Conservation (phyloP, 2,797 vertebrate species). For the Emydoidea blandingii region DNA sequence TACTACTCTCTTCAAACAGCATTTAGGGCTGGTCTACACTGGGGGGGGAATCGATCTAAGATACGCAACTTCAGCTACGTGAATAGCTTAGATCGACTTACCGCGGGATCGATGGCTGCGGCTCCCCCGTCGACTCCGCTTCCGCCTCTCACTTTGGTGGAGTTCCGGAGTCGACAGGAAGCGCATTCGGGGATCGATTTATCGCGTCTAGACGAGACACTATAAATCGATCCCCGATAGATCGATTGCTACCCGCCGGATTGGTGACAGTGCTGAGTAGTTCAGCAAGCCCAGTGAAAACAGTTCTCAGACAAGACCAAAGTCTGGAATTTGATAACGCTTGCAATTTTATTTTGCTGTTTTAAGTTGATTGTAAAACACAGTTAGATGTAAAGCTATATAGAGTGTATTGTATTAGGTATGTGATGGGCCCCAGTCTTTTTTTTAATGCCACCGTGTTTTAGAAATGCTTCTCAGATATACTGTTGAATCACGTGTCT, state of each 20-base stretch:
- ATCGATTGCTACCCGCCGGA: no score
- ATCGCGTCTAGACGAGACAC: no score
- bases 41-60: no score
- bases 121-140: no score
- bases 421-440: background rate
- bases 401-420: background rate
- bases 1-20: background rate
- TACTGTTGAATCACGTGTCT: background rate
- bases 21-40: background rate
- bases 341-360: background rate
- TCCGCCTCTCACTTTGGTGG: no score
- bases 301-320: background rate
- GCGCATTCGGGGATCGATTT: no score
- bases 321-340: background rate
- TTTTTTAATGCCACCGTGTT: background rate
- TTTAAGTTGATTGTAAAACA: background rate
- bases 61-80: no score
- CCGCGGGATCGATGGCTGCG: no score
- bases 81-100: no score
- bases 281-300: background rate
- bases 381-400: background rate
- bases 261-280: no score
- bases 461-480: background rate
- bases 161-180: no score
- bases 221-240: no score